Conservation (phyloP, 1,140 invertebrate species). For the Proales similis region DNA sequence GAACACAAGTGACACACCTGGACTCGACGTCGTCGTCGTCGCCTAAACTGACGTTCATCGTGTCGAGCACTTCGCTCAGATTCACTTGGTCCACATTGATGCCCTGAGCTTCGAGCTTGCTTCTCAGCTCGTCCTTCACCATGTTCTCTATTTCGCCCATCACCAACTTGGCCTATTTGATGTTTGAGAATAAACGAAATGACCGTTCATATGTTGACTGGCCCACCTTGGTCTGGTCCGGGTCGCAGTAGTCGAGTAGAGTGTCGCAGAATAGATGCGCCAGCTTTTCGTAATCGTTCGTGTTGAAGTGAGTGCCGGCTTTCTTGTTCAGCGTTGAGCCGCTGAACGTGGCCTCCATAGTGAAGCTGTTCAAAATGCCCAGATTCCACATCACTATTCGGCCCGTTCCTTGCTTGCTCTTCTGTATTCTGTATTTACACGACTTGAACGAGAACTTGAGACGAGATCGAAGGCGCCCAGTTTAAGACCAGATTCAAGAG, state of each 20-base stretch:
- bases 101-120: constrained; percentile 35
- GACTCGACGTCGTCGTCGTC: constrained; percentile 20
- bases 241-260: constrained; percentile 77
- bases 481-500: too few relatives aligned
- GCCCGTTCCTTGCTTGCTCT: constrained; percentile 83
- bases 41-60: constrained; percentile 25
- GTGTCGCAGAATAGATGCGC: constrained; percentile 84
- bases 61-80: constrained; percentile 7
- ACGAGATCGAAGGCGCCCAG: too few relatives aligned
- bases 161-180: constrained; percentile 31
- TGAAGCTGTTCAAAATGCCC: constrained; percentile 85
- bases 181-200: not conserved
- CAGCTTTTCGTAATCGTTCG: constrained; percentile 70
- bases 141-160: constrained; percentile 30
- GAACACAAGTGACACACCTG: not conserved
- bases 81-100: constrained; percentile 43
- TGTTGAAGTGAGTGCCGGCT: constrained; percentile 75
- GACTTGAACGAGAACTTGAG: constrained; percentile 80
- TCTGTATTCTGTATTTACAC: constrained; percentile 84
- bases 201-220: constrained; percentile 18
- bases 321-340: constrained; percentile 65
- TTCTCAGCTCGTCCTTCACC: constrained; percentile 27
- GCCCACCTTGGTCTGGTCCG: constrained; percentile 68
- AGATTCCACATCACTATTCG: constrained; percentile 85
- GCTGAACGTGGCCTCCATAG: constrained; percentile 84